These are phyloP conservation scores for Philonicus albiceps DNA, from an alignment of 2,888 invertebrate species.

Conservation along the genomic window DNA sequence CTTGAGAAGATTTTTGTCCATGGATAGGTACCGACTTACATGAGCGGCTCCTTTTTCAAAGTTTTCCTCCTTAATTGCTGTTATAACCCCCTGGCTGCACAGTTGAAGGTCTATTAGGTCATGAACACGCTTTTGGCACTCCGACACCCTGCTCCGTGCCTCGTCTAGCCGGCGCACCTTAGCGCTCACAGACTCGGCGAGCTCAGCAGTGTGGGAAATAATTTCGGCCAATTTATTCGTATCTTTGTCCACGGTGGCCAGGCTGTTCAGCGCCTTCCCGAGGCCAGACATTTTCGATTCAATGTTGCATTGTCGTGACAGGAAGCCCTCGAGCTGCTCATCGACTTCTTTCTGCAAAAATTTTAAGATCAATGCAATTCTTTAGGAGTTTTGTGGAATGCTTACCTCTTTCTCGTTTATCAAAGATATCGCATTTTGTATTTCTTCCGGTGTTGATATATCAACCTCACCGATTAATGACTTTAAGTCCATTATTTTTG, in stretches of 20 bases:
- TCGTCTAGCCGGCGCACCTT: slow-evolving; percentile 94
- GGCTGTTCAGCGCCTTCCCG: slow-evolving; percentile 80
- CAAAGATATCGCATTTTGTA: slow-evolving; percentile 67
- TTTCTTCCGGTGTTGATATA: slow-evolving; percentile 66
- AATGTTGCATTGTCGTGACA: slow-evolving; percentile 78
- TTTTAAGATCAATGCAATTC: neutral
- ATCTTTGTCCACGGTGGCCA: slow-evolving; percentile 80
- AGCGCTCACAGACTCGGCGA: slow-evolving; percentile 93
- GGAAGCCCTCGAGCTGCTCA: slow-evolving; percentile 73
- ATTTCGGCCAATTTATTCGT: slow-evolving; percentile 83
- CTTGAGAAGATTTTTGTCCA: slow-evolving; percentile 85
- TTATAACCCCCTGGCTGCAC: slow-evolving; percentile 96
- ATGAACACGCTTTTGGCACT: slow-evolving; percentile 92
- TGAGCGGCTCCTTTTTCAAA: slow-evolving; percentile 96
- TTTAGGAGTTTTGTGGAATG: neutral
- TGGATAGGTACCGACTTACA: slow-evolving; percentile 90
- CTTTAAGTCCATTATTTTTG: slow-evolving; percentile 50
- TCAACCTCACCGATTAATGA: slow-evolving; percentile 53
- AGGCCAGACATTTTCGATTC: slow-evolving; percentile 83
- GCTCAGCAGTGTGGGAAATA: slow-evolving; percentile 84
- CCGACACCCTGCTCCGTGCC: slow-evolving; percentile 87
- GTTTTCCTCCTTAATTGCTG: slow-evolving; percentile 92
- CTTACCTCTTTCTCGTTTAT: slow-evolving; percentile 69
- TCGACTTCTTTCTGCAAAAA: slow-evolving; percentile 71
- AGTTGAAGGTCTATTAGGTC: slow-evolving; percentile 93